A percentile compares a stretch with the other conserved stretches of the same genome.
phyloP scores from a whole-genome alignment of 2,888 invertebrate species.

The Scaptomyza reducta region DNA sequence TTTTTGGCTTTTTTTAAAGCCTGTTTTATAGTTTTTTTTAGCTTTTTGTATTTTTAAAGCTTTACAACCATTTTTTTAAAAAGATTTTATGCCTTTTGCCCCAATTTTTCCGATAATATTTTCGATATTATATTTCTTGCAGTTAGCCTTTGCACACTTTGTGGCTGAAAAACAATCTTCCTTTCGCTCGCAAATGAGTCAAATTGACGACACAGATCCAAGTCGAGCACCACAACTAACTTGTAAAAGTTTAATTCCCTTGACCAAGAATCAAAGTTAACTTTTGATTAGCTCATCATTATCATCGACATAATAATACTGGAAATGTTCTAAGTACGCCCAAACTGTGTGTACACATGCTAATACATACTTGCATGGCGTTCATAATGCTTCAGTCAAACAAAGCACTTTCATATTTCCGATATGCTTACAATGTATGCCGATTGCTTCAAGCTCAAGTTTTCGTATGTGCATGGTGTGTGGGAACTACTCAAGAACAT shows the following conservation, averaged over 20 bases:
- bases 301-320: background rate
- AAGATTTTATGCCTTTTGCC: no score
- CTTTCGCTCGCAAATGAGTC: no score
- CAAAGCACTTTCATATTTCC: constrained; percentile 4
- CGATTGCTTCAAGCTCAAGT: constrained; percentile 22
- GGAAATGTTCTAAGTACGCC: background rate
- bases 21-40: no score
- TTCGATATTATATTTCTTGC: no score
- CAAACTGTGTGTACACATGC: background rate
- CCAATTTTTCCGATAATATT: no score
- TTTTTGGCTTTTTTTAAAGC: no score
- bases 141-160: no score
- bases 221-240: background rate
- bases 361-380: background rate
- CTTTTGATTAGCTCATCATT: background rate
- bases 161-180: no score
- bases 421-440: background rate
- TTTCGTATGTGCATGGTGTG: constrained; percentile 1
- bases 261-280: background rate
- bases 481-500: constrained; percentile 1
- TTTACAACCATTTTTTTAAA: no score
- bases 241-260: background rate
- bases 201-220: no score
- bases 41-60: no score
- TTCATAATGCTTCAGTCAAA: constrained; percentile 8